Base-by-base conservation (phyloP, 2,113 vertebrate genomes). In the Thunnus thynnus region DNA sequence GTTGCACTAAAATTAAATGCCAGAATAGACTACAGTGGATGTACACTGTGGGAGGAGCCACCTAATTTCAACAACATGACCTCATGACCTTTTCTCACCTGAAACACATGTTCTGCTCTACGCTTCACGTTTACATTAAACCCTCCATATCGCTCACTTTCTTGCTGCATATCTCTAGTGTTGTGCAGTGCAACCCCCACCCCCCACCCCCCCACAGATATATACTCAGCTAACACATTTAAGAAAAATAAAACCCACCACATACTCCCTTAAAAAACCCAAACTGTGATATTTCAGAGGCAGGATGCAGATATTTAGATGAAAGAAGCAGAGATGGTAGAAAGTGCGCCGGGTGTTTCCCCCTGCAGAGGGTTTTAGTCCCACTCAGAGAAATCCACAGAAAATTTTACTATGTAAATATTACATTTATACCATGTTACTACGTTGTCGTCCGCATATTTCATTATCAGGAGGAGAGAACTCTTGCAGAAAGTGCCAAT, bases 281-380 rank as follows among this genome's bases (percentile, higher is more conserved):
- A 62, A 76, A 63, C 62, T 2, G 41, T 84, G 72, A 84, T 84
- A 80, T 87, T 87, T 90, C 46, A 64, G 27, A 73, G 56, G 27
- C 80, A 69, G 75, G 78, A 88, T 90, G 83, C 72, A 86, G 73
- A 71, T 82, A 81, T 79, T 86, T 54, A 87, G 63, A 90, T 89
- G 73, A 91, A 83, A 88, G 88, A 14, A 30, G 51, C 52, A 72
- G 64, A 85, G 76, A 80, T 13, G 58, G 32, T 16, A 44, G 13
- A 80, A 44, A 27, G 30, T 70, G 80, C 50, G 3, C 58, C 27
- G 0, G 64, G 85, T 89, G 86, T 89, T 92, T 90, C 75, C 90
- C 90, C 87, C 68, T 78, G 25, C 16, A 64, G 20, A 72, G n/a
- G 50, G 20, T 76, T 79, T 73, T 66, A 51, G 14, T 20, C 22